Conservation (phyloP, 2,113 vertebrate genomes). For the Dasyprocta punctata region DNA sequence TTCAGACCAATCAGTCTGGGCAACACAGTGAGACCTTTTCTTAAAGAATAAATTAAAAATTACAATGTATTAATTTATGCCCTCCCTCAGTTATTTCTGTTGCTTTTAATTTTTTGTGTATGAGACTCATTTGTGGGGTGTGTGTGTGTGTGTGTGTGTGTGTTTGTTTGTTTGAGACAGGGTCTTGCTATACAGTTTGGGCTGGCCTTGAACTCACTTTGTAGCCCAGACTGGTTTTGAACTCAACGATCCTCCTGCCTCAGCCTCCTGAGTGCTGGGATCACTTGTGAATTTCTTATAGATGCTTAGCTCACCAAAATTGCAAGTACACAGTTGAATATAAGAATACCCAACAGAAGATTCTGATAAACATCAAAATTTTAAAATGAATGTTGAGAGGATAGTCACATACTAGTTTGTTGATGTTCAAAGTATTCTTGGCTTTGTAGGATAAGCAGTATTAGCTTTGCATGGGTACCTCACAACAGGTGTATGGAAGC, state of each 20-base stretch:
- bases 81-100: not conserved
- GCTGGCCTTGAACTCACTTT: no score
- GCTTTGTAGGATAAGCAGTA: not conserved
- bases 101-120: conserved; percentile 2
- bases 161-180: no score
- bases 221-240: no score
- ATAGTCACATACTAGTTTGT: conserved; percentile 2
- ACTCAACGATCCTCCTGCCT: no score
- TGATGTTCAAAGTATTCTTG: not conserved
- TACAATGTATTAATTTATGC: not conserved
- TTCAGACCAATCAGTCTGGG: not conserved
- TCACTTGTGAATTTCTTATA: not conserved
- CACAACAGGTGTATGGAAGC: not conserved
- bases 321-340: conserved; percentile 9
- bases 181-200: no score
- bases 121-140: not conserved
- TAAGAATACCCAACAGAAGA: not conserved
- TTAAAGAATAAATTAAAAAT: not conserved
- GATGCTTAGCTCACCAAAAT: not conserved
- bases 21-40: not conserved
- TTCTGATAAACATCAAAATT: conserved; percentile 23
- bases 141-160: no score
- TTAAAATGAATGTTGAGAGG: conserved; percentile 46
- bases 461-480: not conserved
- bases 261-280: no score